Base-by-base conservation (phyloP, 2,797 vertebrate genomes). In the Bovichtus variegatus region DNA sequence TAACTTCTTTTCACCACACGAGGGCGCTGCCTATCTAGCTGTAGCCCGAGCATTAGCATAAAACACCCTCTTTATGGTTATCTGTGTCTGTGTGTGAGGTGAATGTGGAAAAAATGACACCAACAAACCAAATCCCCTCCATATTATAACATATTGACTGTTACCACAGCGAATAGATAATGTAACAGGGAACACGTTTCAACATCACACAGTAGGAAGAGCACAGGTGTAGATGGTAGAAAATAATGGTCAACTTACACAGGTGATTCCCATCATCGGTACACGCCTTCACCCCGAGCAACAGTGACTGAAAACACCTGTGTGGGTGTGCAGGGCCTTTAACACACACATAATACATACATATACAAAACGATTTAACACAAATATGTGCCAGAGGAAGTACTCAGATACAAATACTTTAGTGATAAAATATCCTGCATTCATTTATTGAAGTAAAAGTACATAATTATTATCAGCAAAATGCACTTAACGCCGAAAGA, bases 1-100 rank as follows among this genome's bases (percentile, higher is more conserved):
- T 50, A 19, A 53, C 21, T 27, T 29, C 0, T 40, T 69, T 71
- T 47, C 19, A 70, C 78, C 92, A 87, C 72, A 49, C 86, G 93
- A 82, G 88, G 82, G 81, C 21, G 69, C 82, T 89, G 74, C 63
- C 78, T 74, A 38, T 67, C 75, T 61, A 85, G 40, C 10, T 71
- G 29, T 36, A 4, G 19, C 0, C 15, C 15, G 6, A 41, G 38
- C 59, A 53, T 2, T 44, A 43, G 27, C 13, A 12, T 50, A 1
- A 62, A 70, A 40, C 36, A 12, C 10, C 23, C 10, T 34, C 23
- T 58, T n/a, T 0, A 4, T 55, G n/a, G 21, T 5, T 3, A 3
- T 46, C 10, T 23, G 18, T 51, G 31, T 29, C 23, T 25, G 34
- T 40, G 12, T 38, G 15, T 11, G 50, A 44, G 7, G 13, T 41